Evolutionary conservation across 2,113 vertebrate species (phyloP).

Genomic region (Vombatus ursinus): DNA sequence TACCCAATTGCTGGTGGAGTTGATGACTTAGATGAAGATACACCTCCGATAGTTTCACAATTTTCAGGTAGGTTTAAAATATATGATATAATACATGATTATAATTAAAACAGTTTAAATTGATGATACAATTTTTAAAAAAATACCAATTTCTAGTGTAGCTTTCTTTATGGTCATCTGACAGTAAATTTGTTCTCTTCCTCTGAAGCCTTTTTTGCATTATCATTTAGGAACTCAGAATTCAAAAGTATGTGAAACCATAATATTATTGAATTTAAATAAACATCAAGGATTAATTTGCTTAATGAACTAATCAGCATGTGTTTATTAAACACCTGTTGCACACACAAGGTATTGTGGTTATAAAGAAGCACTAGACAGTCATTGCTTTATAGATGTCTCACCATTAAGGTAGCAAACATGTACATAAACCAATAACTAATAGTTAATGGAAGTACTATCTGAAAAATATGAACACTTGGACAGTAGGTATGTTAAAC

Average conservation of each 20-base stretch:
- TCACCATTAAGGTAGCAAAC: no score
- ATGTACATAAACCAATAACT: background rate
- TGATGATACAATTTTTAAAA: background rate
- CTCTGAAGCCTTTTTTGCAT: background rate
- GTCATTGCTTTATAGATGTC: no score
- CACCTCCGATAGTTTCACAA: conserved; percentile 96
- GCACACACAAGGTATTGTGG: background rate
- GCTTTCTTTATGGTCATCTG: background rate
- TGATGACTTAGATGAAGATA: conserved; percentile 98
- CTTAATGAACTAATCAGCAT: background rate
- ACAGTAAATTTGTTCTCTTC: background rate
- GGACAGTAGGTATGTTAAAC: background rate
- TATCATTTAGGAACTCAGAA: conserved; percentile 39
- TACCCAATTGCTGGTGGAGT: conserved; percentile 98
- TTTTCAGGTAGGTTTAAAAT: conserved; percentile 89
- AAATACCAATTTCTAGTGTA: background rate
- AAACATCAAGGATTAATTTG: background rate
- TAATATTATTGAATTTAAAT: background rate
- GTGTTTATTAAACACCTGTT: conserved; percentile 1
- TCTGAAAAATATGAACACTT: background rate
- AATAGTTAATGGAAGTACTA: background rate
- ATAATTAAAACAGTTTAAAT: background rate
- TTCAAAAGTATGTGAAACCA: conserved; percentile 12
- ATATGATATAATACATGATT: background rate
- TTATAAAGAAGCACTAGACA: background rate